Base-by-base conservation (phyloP, 1,140 invertebrate species). In the Cepaea nemoralis region DNA sequence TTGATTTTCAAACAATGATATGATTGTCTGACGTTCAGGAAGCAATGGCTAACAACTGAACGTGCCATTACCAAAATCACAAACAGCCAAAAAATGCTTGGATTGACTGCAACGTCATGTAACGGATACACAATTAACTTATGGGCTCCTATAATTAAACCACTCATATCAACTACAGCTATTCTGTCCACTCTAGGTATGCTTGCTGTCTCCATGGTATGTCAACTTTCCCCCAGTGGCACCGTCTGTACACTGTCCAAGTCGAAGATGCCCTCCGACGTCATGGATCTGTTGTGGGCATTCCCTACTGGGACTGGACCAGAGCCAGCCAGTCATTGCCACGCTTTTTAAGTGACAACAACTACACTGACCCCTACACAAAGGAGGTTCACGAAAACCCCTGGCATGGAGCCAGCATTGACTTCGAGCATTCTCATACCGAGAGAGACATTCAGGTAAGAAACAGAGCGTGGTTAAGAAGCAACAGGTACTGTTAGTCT, bases 161-260 rank as follows among this genome's bases (percentile, higher is more conserved):
- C n/a, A n/a, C n/a, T n/a, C n/a, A n/a, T n/a, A n/a, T n/a, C n/a
- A n/a, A n/a, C n/a, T n/a, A n/a, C n/a, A n/a, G n/a, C n/a, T n/a
- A n/a, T n/a, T n/a, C n/a, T n/a, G n/a, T n/a, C n/a, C 50, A 31
- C 8, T 31, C n/a, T 35, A 73, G 83, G 24, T 84, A 77, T 74
- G 85, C 83, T n/a, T 86, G 85, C 81, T 86, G 83, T 69, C 37
- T 84, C 42, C 83, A 84, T 63, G 85, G 85, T 16, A 83, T 82
- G 85, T 79, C 85, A 37, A 84, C 81, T 31, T 86, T 86, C 73
- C 85, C 83, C 6, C 85, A 84, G 67, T 86, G 85, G 85, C 85
- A 86, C 76, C 67, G 85, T 50, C 71, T 86, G 16, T 84, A 84
- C 77, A 84, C 83, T n/a, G 76, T 86, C 24, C 85, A 86, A 71